Percentiles rank a stretch among this genome's conserved stretches.
phyloP scores from a whole-genome alignment of 2,113 vertebrate species.

The Passer montanus region DNA sequence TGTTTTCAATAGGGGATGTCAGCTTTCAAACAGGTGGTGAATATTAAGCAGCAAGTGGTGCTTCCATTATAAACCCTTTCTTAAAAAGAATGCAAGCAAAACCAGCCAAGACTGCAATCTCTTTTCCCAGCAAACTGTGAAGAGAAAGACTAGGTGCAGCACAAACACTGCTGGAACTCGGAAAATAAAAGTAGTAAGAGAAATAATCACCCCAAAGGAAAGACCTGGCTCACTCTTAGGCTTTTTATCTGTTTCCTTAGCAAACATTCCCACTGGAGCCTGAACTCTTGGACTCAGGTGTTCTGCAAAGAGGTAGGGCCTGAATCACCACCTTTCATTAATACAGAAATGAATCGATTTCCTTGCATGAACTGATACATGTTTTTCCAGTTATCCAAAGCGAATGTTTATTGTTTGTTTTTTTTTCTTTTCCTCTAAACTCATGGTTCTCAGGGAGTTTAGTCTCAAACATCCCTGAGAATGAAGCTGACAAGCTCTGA shows the following conservation, averaged over 20 bases:
- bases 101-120: background rate
- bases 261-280: background rate
- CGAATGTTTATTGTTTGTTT: background rate
- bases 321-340: background rate
- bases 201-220: background rate
- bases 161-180: background rate
- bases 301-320: background rate
- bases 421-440: background rate
- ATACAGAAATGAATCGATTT: background rate
- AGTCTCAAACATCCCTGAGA: background rate
- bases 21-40: background rate
- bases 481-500: background rate
- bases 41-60: background rate
- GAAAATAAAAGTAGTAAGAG: background rate
- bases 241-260: background rate
- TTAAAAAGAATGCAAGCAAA: background rate
- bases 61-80: background rate
- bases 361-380: background rate
- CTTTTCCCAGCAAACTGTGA: background rate
- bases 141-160: background rate
- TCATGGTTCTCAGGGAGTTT: background rate
- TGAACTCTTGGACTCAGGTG: background rate
- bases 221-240: background rate
- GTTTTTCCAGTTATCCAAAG: background rate
- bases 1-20: background rate